Base-by-base conservation (phyloP, 1,140 invertebrate species). In the Uloborus diversus region DNA sequence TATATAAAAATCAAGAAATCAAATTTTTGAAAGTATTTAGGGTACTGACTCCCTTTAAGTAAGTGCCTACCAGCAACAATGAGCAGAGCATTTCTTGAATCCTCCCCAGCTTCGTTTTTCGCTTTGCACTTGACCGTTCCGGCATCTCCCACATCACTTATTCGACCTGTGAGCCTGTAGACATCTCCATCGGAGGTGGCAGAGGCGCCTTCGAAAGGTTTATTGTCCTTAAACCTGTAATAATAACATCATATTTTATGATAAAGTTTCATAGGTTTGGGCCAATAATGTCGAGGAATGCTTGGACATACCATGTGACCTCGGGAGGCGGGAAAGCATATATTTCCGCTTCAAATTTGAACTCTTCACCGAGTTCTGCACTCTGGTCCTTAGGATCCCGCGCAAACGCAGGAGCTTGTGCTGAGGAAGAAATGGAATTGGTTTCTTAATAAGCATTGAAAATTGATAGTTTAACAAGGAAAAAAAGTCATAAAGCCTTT, bases 321-420 rank as follows among this genome's bases (percentile, higher is more conserved):
- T 82, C 81, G 33, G 86, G 86, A 25, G 82, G 82, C 11, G 88
- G 88, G 73, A 84, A 87, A 20, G 86, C 87, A 42, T 59, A 70
- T 2, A 88, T 84, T 59, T 85, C 84, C 37, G 95, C 90, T 68
- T 92, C 91, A 85, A 93, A 95, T 49, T 88, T 89, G 11, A 92
- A 88, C 33, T 64, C 90, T 28, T 95, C 89, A 3, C 92, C 93
- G 86, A 95, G 93, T 85, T 81, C 76, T 1, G 62, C 32, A 25
- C 64, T 59, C 27, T 79, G 76, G 32, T 79, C 64, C 35, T 57
- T 51, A 13, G 42, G 23, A n/a, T 69, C 76, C 33, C 37, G 68
- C 1, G 53, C 76, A 49, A 79, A 69, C n/a, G 61, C 64, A 25
- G 76, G 76, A 20, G 53, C 35, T 61, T 79, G 64, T 4, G 53